A percentile compares a stretch with the other conserved stretches of the same genome.
phyloP scores from a whole-genome alignment of 2,113 vertebrate species.

The Tor tambroides region DNA sequence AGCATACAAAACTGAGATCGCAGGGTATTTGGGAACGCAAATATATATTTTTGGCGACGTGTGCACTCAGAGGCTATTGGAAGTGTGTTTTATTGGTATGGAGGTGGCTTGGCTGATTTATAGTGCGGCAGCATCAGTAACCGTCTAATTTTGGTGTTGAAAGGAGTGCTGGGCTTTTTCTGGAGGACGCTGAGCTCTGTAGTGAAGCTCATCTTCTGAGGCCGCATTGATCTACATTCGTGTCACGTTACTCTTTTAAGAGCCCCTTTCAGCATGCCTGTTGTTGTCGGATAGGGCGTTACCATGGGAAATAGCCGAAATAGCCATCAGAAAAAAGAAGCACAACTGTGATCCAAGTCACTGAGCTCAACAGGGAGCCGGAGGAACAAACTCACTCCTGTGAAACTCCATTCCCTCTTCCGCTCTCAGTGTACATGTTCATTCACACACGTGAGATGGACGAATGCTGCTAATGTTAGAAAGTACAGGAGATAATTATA shows the following conservation, averaged over 20 bases:
- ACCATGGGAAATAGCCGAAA: slow-evolving; percentile 65
- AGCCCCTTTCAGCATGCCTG: slow-evolving; percentile 51
- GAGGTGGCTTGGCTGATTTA: neutral
- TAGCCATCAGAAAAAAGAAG: slow-evolving; percentile 50
- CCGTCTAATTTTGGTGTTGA: neutral
- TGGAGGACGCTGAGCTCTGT: neutral
- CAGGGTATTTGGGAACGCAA: slow-evolving; percentile 20
- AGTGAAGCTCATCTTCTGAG: slow-evolving; percentile 29
- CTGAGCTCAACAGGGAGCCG: slow-evolving; percentile 43
- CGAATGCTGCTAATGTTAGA: neutral
- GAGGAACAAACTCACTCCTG: slow-evolving; percentile 42
- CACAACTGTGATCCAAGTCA: slow-evolving; percentile 35
- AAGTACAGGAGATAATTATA: neutral
- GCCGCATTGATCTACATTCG: slow-evolving; percentile 48
- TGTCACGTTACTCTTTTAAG: slow-evolving; percentile 48
- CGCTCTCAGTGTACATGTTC: neutral
- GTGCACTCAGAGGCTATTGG: slow-evolving; percentile 6
- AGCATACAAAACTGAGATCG: slow-evolving; percentile 36
- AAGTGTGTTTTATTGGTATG: neutral
- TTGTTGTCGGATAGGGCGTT: slow-evolving; percentile 54
- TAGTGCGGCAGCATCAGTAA: neutral
- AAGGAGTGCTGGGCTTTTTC: slow-evolving; percentile 7
- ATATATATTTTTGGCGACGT: neutral
- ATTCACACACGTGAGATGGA: neutral
- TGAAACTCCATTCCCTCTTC: slow-evolving; percentile 30